A percentile compares a stretch with the other conserved stretches of the same genome.
phyloP scores from a whole-genome alignment of 2,113 vertebrate species.

The Empidonax alnorum region DNA sequence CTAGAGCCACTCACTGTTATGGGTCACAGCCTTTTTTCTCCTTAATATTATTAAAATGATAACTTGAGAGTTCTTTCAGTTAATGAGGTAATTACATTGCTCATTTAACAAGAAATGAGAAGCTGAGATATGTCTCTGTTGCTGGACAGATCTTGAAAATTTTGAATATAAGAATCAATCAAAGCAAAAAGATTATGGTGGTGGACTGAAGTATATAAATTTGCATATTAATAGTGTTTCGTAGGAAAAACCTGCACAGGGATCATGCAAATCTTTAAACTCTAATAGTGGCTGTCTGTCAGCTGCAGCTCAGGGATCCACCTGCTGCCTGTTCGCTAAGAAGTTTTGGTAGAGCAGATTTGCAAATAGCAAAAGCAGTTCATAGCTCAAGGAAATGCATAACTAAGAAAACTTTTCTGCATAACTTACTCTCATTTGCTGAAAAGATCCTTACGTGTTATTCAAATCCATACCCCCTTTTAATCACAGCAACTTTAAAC shows the following conservation, averaged over 20 bases:
- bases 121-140: neutral
- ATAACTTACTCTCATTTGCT: neutral
- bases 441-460: neutral
- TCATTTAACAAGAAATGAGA: slow-evolving; percentile 7
- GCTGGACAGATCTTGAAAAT: slow-evolving; percentile 14
- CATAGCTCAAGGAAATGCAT: neutral
- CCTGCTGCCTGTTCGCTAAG: neutral
- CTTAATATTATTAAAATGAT: neutral
- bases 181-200: slow-evolving; percentile 11
- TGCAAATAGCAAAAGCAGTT: neutral
- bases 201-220: neutral
- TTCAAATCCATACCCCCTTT: neutral
- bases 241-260: neutral
- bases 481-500: neutral
- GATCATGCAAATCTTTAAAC: neutral
- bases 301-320: neutral
- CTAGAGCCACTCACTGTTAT: neutral
- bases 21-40: slow-evolving; percentile 11
- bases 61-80: neutral
- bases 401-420: neutral
- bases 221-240: slow-evolving; percentile 9
- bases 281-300: neutral
- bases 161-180: neutral
- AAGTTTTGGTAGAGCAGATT: neutral
- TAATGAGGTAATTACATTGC: slow-evolving; percentile 56